Evolutionary conservation across 2,888 invertebrate genomes (phyloP).

Genomic region (Nemotelus nigrinus): DNA sequence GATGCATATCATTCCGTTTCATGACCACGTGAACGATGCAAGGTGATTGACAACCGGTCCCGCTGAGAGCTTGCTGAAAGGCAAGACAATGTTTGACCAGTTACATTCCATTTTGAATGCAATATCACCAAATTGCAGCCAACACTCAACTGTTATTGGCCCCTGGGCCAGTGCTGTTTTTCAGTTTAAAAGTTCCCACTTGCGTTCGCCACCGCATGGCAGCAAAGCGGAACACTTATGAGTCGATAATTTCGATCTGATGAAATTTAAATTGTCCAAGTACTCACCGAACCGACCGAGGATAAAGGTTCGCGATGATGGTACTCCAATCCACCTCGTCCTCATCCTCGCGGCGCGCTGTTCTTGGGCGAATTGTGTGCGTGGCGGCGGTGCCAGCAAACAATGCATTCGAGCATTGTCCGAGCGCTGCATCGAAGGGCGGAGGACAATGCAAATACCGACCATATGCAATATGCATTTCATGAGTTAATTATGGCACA

Average conservation of each 20-base stretch:
- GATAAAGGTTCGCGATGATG: constrained; percentile 7
- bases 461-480: constrained; percentile 44
- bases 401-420: constrained; percentile 19
- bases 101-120: constrained; percentile 42
- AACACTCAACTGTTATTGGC: constrained; percentile 39
- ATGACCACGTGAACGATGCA: neutral
- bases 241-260: constrained; percentile 38
- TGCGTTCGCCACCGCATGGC: constrained; percentile 11
- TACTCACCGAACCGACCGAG: constrained; percentile 17
- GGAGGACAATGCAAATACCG: constrained; percentile 46
- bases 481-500: constrained; percentile 48
- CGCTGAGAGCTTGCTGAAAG: constrained; percentile 24
- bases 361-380: neutral
- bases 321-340: neutral
- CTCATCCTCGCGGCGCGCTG: constrained; percentile 9
- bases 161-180: constrained; percentile 40
- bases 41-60: constrained; percentile 1
- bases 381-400: constrained; percentile 7
- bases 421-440: constrained; percentile 14
- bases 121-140: constrained; percentile 41
- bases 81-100: constrained; percentile 26
- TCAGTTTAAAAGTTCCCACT: constrained; percentile 8
- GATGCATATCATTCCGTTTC: constrained; percentile 35
- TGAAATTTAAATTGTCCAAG: constrained; percentile 49
- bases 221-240: constrained; percentile 24